Base-by-base conservation (phyloP, 2,888 invertebrate species). In the Latrodectus elegans region DNA sequence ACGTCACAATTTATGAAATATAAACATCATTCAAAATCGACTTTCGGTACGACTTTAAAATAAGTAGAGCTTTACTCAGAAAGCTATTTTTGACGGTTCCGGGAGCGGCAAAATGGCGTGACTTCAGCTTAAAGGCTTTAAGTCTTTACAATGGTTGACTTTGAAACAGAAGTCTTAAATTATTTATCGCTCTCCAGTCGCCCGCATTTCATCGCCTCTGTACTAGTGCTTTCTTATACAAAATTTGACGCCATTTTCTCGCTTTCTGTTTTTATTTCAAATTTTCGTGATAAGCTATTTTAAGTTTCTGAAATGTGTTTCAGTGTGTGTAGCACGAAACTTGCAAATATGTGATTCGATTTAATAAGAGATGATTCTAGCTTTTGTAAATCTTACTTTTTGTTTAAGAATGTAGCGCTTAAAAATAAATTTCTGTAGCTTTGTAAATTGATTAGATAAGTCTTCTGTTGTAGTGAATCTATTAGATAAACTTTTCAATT, bases 161-260 rank as follows among this genome's bases (percentile, higher is more conserved):
- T 60, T 49, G 60, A 72, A 72, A 80, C 51, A 75, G 73, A 81
- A 64, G 64, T 71, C 83, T 64, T 83, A 83, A 76, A 83, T 83
- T 83, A 83, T 83, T 83, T 83, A 83, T 83, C 83, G 76, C 83
- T 77, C 60, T 76, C 26, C 75, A 67, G 60, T 71, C 70, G 64
- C 65, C 17, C 71, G 26, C 76, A 70, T 52, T 83, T 83, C 83
- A 76, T 83, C 83, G 71, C 67, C 51, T 52, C 68, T 17, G 64
- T 67, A 52, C 71, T 55, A 55, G 49, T 60, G 60, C 38, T 38
- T 60, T 60, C 60, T 12, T 51, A 73, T 65, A 74, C 52, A 73
- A 80, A 72, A 55, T 49, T 80, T 60, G 55, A 22, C 38, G 53
- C 78, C 55, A 80, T 80, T 80, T 64, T 60, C 17, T 14, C 72